phyloP scores from a whole-genome alignment of 2,797 vertebrate species.

The Cryptoprocta ferox region DNA sequence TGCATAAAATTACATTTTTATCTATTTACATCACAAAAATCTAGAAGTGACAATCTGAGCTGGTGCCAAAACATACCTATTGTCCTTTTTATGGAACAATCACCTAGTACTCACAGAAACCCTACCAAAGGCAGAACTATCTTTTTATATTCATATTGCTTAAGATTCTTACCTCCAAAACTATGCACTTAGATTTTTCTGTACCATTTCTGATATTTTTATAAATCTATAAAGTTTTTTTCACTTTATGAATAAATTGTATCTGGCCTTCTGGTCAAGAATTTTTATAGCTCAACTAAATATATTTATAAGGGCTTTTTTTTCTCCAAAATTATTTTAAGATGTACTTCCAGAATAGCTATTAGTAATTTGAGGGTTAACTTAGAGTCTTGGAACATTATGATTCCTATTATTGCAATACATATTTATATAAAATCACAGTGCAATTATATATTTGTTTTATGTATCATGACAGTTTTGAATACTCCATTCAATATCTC shows the following conservation, averaged over 20 bases:
- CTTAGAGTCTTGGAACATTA: slow-evolving; percentile 12
- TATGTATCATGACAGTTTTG: background rate
- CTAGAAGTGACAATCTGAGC: background rate
- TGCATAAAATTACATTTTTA: slow-evolving; percentile 18
- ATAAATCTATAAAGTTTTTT: slow-evolving; percentile 23
- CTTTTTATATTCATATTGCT: background rate
- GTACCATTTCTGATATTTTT: background rate
- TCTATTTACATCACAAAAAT: slow-evolving; percentile 23
- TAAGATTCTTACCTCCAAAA: background rate
- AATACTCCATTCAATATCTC: background rate
- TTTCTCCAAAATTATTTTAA: background rate
- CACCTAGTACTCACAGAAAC: background rate
- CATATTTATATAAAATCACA: background rate
- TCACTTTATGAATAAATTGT: background rate
- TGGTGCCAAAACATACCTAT: background rate
- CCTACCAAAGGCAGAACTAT: background rate
- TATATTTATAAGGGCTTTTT: background rate
- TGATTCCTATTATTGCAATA: background rate
- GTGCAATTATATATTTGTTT: background rate
- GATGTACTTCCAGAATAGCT: background rate
- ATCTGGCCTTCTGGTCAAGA: slow-evolving; percentile 13
- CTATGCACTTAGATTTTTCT: background rate
- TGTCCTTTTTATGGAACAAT: slow-evolving; percentile 19
- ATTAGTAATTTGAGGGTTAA: slow-evolving; percentile 6
- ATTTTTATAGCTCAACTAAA: background rate